Base-by-base conservation (phyloP, 2,888 invertebrate genomes). In the Octodonta nipae region DNA sequence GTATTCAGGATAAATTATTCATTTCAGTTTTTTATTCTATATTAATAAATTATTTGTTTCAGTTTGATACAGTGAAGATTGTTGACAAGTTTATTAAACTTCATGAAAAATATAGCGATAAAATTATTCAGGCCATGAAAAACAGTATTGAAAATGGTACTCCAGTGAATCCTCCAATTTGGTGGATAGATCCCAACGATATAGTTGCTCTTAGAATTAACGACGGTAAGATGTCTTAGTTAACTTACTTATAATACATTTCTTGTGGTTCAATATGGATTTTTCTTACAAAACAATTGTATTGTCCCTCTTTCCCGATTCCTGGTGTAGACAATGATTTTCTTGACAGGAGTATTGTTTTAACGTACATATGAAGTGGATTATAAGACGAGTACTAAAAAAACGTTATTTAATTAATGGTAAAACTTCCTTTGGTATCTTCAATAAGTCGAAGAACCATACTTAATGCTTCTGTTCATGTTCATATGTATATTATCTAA, bases 151-250 rank as follows among this genome's bases (percentile, higher is more conserved):
- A 47, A 2, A 64, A 67, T 2, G 84, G 83, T 7, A 65, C 68
- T 2, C 86, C 84, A 0, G 73, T 85, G 8, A 83, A 84, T 60
- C 67, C 79, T 2, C 88, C 88, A 0, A 67, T 88, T 17, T 89
- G 88, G 88, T 88, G 86, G 86, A 52, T 78, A 0, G 79, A 75
- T 45, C 84, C 86, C 0, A 56, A 52, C 0, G 78, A 86, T 49
- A 48, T 55, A 12, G 65, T 65, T 11, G 77, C 84, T 0, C 62
- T 68, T 10, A 49, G 54, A 32, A 67, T 70, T 36, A 66, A 67
- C 59, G 74, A 75, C 46, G 67, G 75, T 75, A 56, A 54, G 56
- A 3, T 22, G 11, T 10, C 10, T 22, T 2, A 10, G 4, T 4
- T 3, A 22, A 4, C 11, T 2, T 3, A 22, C 2, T 3, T 10